Conservation (phyloP, 2,113 vertebrate genomes). For the Gopherus flavomarginatus region DNA sequence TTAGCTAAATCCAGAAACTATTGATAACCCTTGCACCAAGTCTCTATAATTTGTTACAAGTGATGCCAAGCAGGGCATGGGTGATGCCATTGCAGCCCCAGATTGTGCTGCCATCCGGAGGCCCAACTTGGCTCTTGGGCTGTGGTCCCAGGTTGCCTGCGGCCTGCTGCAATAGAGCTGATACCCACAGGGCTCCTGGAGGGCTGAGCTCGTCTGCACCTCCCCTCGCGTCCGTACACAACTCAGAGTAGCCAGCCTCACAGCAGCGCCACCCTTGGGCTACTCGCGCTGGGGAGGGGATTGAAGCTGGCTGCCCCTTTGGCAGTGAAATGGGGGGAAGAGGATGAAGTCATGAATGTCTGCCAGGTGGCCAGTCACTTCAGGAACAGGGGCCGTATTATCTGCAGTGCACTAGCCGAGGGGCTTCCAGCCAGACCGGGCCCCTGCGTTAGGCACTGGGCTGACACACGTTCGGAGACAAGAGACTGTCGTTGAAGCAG, state of each 20-base stretch:
- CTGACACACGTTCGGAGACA: no score
- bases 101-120: background rate
- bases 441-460: no score
- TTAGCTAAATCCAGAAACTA: background rate
- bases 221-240: no score
- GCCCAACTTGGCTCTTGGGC: background rate
- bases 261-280: background rate
- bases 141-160: background rate
- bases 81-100: background rate
- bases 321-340: background rate
- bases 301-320: background rate
- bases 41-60: background rate
- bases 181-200: no score
- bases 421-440: no score
- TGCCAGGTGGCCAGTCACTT: background rate
- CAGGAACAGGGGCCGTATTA: background rate
- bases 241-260: background rate
- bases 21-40: background rate
- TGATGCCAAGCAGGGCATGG: background rate
- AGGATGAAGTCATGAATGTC: background rate
- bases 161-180: no score
- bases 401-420: no score
- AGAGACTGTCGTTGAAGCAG: no score
- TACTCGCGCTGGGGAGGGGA: background rate
- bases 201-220: background rate